phyloP scores from a whole-genome alignment of 1,140 invertebrate species.

The Scaptomyza montana region DNA sequence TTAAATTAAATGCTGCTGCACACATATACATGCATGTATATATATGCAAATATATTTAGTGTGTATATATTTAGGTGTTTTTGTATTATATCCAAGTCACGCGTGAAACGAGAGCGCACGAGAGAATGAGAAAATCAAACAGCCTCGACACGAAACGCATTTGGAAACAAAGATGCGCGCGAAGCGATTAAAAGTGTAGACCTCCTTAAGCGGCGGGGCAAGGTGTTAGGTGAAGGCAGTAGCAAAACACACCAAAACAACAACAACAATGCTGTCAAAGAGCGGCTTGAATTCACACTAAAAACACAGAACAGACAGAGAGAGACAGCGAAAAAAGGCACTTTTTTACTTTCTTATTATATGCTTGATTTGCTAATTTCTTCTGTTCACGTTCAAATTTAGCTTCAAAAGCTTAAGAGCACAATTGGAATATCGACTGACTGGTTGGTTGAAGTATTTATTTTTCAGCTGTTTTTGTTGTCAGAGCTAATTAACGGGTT shows the following conservation, averaged over 20 bases:
- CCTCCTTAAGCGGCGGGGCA: not conserved
- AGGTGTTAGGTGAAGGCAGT: not conserved
- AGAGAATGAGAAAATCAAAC: constrained; percentile 23
- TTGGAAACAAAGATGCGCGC: constrained; percentile 38
- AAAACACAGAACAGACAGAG: constrained; percentile 47
- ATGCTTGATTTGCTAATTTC: constrained; percentile 27
- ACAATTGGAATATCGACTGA: constrained; percentile 56
- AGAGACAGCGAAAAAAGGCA: constrained; percentile 22
- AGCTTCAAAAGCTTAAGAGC: constrained; percentile 66
- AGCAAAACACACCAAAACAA: not conserved
- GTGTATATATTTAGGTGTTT: constrained; percentile 11
- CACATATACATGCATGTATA: constrained; percentile 5
- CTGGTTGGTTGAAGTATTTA: constrained; percentile 28
- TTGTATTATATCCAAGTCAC: constrained; percentile 29
- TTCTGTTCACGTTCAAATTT: constrained; percentile 27
- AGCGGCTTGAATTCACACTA: constrained; percentile 48
- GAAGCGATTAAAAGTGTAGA: constrained; percentile 39
- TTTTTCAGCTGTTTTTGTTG: constrained; percentile 57
- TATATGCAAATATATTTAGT: not conserved
- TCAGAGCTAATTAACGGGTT: constrained; percentile 30
- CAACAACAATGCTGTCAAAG: constrained; percentile 44
- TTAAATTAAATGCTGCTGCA: constrained; percentile 38
- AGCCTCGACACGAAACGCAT: constrained; percentile 43
- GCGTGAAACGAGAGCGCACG: constrained; percentile 27
- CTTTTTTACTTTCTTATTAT: constrained; percentile 11